Evolutionary conservation across 2,888 invertebrate species (phyloP).

Genomic region (Nowickia ferox): DNA sequence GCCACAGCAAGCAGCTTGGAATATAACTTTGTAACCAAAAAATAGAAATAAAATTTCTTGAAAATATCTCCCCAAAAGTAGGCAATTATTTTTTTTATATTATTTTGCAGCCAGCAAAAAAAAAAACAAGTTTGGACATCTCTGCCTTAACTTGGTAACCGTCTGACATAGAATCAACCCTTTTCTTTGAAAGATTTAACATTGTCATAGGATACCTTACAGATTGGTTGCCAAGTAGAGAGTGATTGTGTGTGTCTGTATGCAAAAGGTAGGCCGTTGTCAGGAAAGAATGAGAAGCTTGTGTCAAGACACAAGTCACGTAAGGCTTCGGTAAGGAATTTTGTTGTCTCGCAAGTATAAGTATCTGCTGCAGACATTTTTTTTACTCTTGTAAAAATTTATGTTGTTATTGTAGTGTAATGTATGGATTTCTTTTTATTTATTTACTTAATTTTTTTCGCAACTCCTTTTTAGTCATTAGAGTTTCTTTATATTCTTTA

Average conservation of each 20-base stretch:
- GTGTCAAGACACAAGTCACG: constrained; percentile 71
- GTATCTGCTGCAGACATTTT: constrained; percentile 30
- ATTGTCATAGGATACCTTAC: constrained; percentile 68
- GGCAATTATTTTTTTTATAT: too few species aligned
- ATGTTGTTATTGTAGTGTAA: constrained; percentile 58
- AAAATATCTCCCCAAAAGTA: too few species aligned
- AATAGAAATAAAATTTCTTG: too few species aligned
- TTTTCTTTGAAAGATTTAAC: constrained; percentile 55
- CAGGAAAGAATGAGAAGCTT: constrained; percentile 51
- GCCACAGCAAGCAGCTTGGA: too few species aligned
- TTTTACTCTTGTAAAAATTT: constrained; percentile 9
- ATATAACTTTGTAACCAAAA: too few species aligned
- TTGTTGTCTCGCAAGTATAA: constrained; percentile 44
- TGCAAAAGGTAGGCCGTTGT: constrained; percentile 25
- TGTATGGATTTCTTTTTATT: constrained; percentile 58
- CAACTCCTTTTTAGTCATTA: constrained; percentile 42
- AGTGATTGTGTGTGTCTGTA: constrained; percentile 35
- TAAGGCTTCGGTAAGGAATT: constrained; percentile 71
- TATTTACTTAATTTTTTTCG: constrained; percentile 13
- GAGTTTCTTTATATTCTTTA: constrained; percentile 28
- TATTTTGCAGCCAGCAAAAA: too few species aligned
- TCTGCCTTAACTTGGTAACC: constrained; percentile 25
- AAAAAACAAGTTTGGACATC: constrained; percentile 46
- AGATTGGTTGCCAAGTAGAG: constrained; percentile 57
- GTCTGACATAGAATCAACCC: constrained; percentile 51